Conservation (phyloP, 2,113 vertebrate species). For the Cochlearius cochlearius region DNA sequence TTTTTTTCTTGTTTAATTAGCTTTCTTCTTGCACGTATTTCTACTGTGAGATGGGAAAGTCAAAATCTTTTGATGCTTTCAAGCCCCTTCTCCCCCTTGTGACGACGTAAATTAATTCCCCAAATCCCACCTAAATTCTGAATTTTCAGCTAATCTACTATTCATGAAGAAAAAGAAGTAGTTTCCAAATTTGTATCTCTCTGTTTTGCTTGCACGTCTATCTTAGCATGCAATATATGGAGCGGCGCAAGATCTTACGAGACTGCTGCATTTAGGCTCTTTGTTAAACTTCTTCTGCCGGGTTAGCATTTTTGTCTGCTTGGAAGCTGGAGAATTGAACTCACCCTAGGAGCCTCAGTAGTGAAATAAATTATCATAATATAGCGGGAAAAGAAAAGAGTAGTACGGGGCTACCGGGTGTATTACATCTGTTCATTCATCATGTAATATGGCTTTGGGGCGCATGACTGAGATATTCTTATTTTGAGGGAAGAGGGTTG, state of each 20-base stretch:
- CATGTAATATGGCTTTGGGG: not conserved
- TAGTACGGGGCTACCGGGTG: not conserved
- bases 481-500: not conserved
- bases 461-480: not conserved
- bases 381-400: not conserved
- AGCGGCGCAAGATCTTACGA: not conserved
- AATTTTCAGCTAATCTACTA: not conserved
- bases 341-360: constrained; percentile 11
- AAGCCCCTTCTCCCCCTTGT: not conserved
- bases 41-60: not conserved
- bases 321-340: constrained; percentile 18
- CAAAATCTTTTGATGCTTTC: constrained; percentile 41
- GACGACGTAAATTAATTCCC: constrained; percentile 15
- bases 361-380: constrained; percentile 54
- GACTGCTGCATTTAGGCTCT: not conserved
- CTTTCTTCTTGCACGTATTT: not conserved
- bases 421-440: not conserved
- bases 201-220: not conserved
- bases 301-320: constrained; percentile 38
- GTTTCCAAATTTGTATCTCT: not conserved
- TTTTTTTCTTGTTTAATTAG: not conserved
- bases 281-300: not conserved
- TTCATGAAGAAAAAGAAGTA: not conserved
- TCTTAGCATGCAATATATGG: not conserved
- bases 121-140: constrained; percentile 27